Evolutionary conservation across 1,140 invertebrate species (phyloP), one percentile per base, ranked within the genome.

Genomic region (Ditylenchus dipsaci): DNA sequence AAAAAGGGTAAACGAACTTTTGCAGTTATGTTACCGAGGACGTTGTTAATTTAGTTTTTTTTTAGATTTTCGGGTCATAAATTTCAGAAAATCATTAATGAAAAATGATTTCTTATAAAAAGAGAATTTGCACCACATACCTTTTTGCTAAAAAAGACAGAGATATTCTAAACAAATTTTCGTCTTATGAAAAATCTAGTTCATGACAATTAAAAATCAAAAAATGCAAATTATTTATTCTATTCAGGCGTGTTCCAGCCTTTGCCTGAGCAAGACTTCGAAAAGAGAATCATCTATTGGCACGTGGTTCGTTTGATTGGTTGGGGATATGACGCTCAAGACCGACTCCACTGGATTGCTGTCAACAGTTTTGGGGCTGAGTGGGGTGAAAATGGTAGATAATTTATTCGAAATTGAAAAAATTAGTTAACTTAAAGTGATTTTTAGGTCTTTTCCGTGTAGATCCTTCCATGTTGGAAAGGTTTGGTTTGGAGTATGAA

Each of bases 331-430:
- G 79, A 79, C 27, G 71, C 70, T 1, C 67, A 82, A 23, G 80
- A 80, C 23, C 59, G 47, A 27, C 71, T 77, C 17, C 76, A 81
- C 65, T 82, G 80, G 80, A 57, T 81, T 27, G 79, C 75, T 56
- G 67, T 79, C 26, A 82, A 82, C 62, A 76, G 72, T 58, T 82
- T 82, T 61, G 80, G 80, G 5, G 59, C 53, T 19, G 74, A 82
- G 26, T 82, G 80, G 80, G 80, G 80, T n/a, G 80, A 82, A 61
- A 81, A 79, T 58, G 79, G 79, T 79, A 57, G 67, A 63, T 43
- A 21, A 7, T 21, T 9, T 33, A 33, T 30, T 9, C 23, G 26
- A 26, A 11, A 45, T 11, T 26, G 21, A 15, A 13, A 15, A 26
- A 33, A 72, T 8, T 43, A 49, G 19, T 68, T 3, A 38, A 38